Percentiles rank a stretch among this genome's conserved stretches.
Evolutionary conservation across 2,113 vertebrate genomes (phyloP).

Genomic region (Daboia siamensis): DNA sequence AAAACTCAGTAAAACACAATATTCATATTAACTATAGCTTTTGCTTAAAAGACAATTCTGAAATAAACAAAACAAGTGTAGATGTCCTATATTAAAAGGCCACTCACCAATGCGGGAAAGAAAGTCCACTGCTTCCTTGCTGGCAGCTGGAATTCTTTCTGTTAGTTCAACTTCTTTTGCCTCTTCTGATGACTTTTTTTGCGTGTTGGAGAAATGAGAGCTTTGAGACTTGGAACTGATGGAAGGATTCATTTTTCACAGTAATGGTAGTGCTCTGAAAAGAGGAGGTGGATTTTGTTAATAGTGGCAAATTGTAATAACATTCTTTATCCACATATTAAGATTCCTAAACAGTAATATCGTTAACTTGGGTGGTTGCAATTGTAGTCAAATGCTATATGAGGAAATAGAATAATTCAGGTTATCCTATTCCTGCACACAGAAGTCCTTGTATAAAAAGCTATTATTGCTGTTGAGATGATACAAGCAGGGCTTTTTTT

Average conservation of each 20-base stretch:
- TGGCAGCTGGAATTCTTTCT: constrained; percentile 46
- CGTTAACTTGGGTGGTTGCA: background rate
- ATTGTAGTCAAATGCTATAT: background rate
- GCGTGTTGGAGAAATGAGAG: background rate
- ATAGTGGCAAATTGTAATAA: background rate
- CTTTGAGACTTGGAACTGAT: background rate
- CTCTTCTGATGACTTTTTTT: background rate
- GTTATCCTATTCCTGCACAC: background rate
- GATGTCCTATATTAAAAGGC: background rate
- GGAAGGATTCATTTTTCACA: background rate
- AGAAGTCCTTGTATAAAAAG: background rate
- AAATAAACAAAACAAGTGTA: background rate
- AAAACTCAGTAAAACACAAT: background rate
- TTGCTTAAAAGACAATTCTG: background rate
- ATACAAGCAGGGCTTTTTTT: too few species aligned
- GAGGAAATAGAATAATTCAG: background rate
- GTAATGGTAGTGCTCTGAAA: background rate
- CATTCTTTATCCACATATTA: background rate
- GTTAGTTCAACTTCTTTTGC: background rate
- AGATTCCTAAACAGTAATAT: background rate
- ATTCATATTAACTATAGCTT: background rate
- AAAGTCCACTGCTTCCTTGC: constrained; percentile 64
- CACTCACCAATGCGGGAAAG: constrained; percentile 68
- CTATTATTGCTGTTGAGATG: background rate
- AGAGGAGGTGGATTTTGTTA: background rate